A percentile compares a stretch with the other conserved stretches of the same genome.
Conservation (phyloP, 2,113 vertebrate genomes). For the Saimiri boliviensis region DNA sequence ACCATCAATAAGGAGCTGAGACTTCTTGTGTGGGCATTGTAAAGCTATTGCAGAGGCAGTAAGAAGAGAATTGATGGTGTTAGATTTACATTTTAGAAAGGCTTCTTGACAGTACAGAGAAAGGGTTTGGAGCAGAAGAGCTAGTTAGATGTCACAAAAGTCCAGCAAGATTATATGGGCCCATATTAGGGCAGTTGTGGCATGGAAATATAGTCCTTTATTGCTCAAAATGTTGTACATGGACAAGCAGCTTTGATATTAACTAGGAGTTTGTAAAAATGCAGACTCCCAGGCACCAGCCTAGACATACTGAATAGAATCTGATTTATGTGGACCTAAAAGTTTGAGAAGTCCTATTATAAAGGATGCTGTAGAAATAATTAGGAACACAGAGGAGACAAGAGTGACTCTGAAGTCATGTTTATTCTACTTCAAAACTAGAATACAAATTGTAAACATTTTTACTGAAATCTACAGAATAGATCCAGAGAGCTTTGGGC, state of each 20-base stretch:
- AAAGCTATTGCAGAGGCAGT: background rate
- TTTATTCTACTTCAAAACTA: background rate
- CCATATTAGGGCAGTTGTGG: background rate
- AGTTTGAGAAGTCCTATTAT: background rate
- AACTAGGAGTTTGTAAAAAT: background rate
- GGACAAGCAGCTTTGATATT: background rate
- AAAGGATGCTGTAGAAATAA: background rate
- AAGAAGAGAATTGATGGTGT: background rate
- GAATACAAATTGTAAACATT: background rate
- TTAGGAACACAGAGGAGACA: background rate
- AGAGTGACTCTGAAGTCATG: background rate
- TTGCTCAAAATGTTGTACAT: background rate
- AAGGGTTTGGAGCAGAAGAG: background rate
- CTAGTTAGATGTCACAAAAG: background rate
- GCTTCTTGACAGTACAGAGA: background rate
- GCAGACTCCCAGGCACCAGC: background rate
- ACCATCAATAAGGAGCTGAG: background rate
- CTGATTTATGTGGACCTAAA: background rate
- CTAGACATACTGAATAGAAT: background rate
- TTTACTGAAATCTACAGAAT: background rate
- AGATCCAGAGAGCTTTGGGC: background rate
- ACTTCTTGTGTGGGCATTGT: background rate
- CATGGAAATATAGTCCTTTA: background rate
- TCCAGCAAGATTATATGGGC: background rate
- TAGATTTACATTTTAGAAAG: background rate